Conservation (phyloP, 2,113 vertebrate genomes). For the Bambusicola thoracicus region DNA sequence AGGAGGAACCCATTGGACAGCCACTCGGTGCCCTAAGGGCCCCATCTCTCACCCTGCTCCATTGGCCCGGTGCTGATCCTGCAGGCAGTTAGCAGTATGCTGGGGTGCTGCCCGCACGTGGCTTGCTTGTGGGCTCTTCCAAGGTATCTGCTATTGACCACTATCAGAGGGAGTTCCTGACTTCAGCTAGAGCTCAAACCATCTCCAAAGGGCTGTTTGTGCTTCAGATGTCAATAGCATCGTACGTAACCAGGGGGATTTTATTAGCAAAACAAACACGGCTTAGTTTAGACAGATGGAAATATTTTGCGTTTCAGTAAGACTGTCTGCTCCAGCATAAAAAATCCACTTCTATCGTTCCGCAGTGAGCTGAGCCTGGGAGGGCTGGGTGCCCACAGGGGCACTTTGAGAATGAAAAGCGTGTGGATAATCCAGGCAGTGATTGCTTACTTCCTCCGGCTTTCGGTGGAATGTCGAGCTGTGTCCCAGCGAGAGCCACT, state of each 20-base stretch:
- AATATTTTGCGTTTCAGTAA: not conserved
- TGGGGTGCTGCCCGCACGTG: not conserved
- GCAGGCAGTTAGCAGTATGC: not conserved
- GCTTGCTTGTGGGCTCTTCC: not conserved
- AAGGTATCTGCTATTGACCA: not conserved
- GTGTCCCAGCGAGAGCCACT: not conserved
- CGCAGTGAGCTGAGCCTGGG: not conserved
- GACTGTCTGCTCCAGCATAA: not conserved
- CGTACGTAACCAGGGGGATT: not conserved
- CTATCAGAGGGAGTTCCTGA: not conserved
- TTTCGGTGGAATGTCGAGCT: not conserved
- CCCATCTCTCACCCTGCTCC: not conserved
- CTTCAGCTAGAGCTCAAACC: not conserved
- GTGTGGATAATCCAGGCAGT: not conserved
- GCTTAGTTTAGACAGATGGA: not conserved
- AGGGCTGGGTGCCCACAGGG: not conserved
- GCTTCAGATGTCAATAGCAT: not conserved
- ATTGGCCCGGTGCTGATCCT: too few species aligned
- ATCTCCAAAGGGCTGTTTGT: not conserved
- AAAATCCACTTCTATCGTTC: not conserved
- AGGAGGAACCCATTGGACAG: not conserved
- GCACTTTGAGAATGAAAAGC: not conserved
- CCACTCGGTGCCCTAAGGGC: too few species aligned
- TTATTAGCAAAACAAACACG: not conserved
- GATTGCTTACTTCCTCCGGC: constrained; percentile 9